These are phyloP conservation scores for Ranitomeya variabilis DNA, from an alignment of 2,113 vertebrate species.

Conservation along the genomic window DNA sequence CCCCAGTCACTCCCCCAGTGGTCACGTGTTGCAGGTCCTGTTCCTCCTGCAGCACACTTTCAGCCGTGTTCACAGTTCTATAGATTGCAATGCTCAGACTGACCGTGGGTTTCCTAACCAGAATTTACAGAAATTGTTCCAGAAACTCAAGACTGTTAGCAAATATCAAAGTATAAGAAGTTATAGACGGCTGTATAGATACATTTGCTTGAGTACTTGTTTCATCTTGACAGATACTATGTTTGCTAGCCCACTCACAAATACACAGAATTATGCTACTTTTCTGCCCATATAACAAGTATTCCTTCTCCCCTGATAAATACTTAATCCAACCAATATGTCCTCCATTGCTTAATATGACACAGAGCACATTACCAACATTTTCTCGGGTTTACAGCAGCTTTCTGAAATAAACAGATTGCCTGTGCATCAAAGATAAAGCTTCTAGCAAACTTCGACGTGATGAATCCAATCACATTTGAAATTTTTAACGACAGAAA, in stretches of 20 bases:
- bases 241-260: not conserved
- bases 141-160: not conserved
- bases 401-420: constrained; percentile 11
- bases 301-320: not conserved
- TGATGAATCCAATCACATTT: constrained; percentile 3
- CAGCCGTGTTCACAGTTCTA: too few relatives aligned
- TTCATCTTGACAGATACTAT: not conserved
- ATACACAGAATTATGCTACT: not conserved
- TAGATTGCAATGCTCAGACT: too few relatives aligned
- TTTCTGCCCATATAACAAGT: not conserved
- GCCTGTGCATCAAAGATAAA: not conserved
- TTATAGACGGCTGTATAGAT: too few relatives aligned
- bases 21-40: too few relatives aligned
- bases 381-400: not conserved
- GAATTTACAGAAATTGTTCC: too few relatives aligned
- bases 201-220: too few relatives aligned
- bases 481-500: constrained; percentile 12
- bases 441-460: constrained; percentile 5
- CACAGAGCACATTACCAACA: not conserved
- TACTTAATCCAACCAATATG: not conserved
- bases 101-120: too few relatives aligned
- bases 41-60: too few relatives aligned
- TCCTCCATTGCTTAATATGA: not conserved
- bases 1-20: too few relatives aligned
- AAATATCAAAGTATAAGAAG: too few relatives aligned